Evolutionary conservation across 2,888 invertebrate genomes (phyloP).

Genomic region (Herminia tarsipennalis): DNA sequence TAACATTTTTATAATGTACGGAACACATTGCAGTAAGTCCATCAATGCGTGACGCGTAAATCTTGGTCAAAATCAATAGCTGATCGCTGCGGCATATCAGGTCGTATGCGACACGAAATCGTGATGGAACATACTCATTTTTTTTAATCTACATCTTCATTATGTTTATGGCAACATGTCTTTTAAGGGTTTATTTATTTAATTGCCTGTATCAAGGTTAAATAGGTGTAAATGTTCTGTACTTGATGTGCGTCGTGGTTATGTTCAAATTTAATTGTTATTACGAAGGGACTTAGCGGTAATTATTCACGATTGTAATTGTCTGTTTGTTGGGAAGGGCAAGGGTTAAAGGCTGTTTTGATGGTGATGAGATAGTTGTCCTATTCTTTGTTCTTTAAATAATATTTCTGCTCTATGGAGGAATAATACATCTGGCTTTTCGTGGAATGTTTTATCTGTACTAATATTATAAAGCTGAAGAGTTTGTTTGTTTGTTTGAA

Average conservation of each 20-base stretch:
- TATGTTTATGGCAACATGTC: constrained; percentile 33
- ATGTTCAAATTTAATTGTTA: constrained; percentile 3
- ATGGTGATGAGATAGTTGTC: no score
- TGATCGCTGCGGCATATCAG: constrained; percentile 45
- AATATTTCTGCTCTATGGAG: no score
- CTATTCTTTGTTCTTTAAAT: no score
- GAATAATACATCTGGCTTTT: no score
- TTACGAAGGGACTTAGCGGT: neutral
- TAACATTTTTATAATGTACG: no score
- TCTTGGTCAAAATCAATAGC: constrained; percentile 45
- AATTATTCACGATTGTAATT: constrained; percentile 7
- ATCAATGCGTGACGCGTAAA: constrained; percentile 20
- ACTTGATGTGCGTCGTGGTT: neutral
- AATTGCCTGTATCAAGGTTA: constrained; percentile 30
- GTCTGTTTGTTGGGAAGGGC: neutral
- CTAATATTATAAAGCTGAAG: no score
- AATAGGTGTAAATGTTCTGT: constrained; percentile 11
- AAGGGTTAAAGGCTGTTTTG: neutral
- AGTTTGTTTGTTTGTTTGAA: no score
- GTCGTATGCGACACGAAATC: constrained; percentile 49
- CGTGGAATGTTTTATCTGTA: no score
- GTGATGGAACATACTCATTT: constrained; percentile 36
- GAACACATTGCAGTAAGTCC: constrained; percentile 15
- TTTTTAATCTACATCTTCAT: constrained; percentile 26
- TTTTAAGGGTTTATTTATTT: constrained; percentile 19